A percentile compares a stretch with the other conserved stretches of the same genome.
phyloP scores from a whole-genome alignment of 2,888 invertebrate species.

The Cephus runcator region DNA sequence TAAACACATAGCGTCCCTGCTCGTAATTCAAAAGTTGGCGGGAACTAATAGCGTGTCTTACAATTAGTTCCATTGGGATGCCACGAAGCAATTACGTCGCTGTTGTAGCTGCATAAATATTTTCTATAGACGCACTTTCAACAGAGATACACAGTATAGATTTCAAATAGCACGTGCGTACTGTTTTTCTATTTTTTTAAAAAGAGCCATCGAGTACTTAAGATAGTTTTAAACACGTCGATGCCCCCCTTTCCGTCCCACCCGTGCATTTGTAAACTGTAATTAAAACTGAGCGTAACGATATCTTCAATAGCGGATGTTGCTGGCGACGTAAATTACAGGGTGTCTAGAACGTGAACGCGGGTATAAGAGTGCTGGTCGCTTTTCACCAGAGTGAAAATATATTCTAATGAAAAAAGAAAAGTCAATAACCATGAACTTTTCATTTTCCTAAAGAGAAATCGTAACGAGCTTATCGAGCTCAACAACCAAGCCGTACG shows the following conservation, averaged over 20 bases:
- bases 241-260: no score
- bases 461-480: background rate
- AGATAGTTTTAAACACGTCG: background rate
- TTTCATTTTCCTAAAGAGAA: background rate
- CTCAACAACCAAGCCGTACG: background rate
- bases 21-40: background rate
- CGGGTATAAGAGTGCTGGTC: background rate
- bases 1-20: no score
- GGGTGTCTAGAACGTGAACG: background rate
- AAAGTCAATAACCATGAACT: background rate
- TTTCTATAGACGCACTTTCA: background rate
- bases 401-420: background rate
- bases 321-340: background rate
- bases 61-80: background rate
- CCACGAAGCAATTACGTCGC: background rate
- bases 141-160: background rate
- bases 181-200: background rate
- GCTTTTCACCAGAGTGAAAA: background rate
- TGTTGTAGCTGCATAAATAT: background rate
- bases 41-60: background rate
- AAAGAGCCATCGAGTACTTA: background rate
- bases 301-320: background rate
- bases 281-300: background rate
- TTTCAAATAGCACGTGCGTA: background rate
- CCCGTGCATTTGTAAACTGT: background rate